These are phyloP conservation scores for Catotricha subobsoleta DNA, from an alignment of 2,888 invertebrate genomes.

Conservation along the genomic window DNA sequence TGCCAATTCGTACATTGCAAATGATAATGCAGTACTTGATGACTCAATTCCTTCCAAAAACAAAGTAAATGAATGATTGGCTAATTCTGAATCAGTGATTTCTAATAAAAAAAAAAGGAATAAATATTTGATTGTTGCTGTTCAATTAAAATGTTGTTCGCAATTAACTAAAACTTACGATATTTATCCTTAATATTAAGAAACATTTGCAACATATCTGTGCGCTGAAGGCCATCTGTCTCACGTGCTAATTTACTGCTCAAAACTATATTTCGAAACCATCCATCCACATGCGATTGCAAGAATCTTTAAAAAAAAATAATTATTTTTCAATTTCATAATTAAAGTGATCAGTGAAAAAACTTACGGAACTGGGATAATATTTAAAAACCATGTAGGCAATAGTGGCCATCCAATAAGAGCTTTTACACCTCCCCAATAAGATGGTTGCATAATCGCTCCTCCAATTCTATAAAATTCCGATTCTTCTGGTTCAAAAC, in stretches of 20 bases:
- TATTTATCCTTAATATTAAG: constrained; percentile 4
- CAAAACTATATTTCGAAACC: not conserved
- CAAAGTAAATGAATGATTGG: not conserved
- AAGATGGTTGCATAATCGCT: constrained; percentile 2
- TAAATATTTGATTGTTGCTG: no score
- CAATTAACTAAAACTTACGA: no score
- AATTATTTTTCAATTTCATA: no score
- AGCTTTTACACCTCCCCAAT: constrained; percentile 4
- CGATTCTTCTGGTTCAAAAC: constrained; percentile 3
- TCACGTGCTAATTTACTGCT: constrained; percentile 10
- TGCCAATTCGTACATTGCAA: constrained; percentile 22
- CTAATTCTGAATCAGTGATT: constrained; percentile 1
- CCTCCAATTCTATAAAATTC: constrained; percentile 5
- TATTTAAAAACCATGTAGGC: no score
- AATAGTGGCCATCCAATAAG: no score
- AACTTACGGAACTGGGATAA: no score
- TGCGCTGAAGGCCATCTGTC: constrained; percentile 26
- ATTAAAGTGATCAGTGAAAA: no score
- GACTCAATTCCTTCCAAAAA: constrained; percentile 7
- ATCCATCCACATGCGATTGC: not conserved
- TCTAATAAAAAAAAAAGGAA: no score
- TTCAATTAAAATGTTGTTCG: no score
- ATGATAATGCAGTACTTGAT: constrained; percentile 2
- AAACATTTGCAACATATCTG: constrained; percentile 4
- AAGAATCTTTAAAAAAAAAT: constrained; percentile 2